A percentile compares a stretch with the other conserved stretches of the same genome.
Evolutionary conservation across 2,888 invertebrate genomes (phyloP).

Genomic region (Nephrotoma appendiculata): DNA sequence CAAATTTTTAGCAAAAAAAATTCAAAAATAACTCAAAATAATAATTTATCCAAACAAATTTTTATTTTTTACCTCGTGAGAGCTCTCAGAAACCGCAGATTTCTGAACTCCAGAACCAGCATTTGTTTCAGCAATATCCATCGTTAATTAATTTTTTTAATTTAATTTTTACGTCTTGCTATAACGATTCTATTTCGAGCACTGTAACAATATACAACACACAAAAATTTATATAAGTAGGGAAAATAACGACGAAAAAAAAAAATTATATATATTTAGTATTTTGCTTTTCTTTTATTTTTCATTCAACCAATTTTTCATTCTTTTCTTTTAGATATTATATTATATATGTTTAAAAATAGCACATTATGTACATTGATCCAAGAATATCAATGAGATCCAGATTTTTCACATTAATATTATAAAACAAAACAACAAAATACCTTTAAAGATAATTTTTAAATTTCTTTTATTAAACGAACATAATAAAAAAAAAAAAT

Average conservation of each 20-base stretch:
- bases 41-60: not conserved
- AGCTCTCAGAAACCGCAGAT: constrained; percentile 15
- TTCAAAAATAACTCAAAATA: not conserved
- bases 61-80: constrained; percentile 13
- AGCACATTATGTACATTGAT: not conserved
- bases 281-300: constrained; percentile 1
- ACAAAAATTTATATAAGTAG: constrained; percentile 4
- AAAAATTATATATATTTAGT: not conserved
- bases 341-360: not conserved
- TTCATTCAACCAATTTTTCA: not conserved
- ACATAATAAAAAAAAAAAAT: not conserved
- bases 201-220: constrained; percentile 6
- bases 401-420: not conserved
- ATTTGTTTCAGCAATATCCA: constrained; percentile 16
- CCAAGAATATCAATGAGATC: constrained; percentile 4
- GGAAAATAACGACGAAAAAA: not conserved
- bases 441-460: not conserved
- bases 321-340: not conserved
- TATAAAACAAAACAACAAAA: not conserved
- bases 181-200: constrained; percentile 4
- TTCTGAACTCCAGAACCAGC: constrained; percentile 14
- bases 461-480: not conserved
- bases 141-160: constrained; percentile 5
- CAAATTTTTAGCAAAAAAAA: not conserved
- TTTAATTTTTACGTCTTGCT: constrained; percentile 1